These are phyloP conservation scores for Ceyx erithaca DNA, from an alignment of 2,797 vertebrate genomes.

Conservation along the genomic window DNA sequence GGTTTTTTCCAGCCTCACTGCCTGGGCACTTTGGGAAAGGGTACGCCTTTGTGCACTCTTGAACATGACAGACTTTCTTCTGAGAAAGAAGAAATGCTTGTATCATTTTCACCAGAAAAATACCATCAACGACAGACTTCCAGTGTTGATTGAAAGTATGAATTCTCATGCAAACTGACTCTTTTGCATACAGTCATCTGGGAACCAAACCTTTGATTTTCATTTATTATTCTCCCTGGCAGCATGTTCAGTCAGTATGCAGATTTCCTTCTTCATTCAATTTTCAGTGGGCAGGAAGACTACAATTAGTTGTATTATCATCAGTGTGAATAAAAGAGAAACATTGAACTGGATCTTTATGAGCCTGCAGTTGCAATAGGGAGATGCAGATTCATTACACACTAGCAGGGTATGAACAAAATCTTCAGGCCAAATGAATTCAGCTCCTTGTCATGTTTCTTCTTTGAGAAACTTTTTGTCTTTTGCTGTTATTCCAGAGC, in stretches of 20 bases:
- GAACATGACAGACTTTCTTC: background rate
- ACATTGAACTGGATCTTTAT: slow-evolving; percentile 22
- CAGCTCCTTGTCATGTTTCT: background rate
- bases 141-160: slow-evolving; percentile 22
- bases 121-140: background rate
- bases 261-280: slow-evolving; percentile 59
- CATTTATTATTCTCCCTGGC: slow-evolving; percentile 60
- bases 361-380: background rate
- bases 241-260: slow-evolving; percentile 52
- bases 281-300: slow-evolving; percentile 59
- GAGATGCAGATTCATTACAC: background rate
- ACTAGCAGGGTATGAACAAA: background rate
- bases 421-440: background rate
- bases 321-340: slow-evolving; percentile 35
- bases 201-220: slow-evolving; percentile 49
- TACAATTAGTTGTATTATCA: slow-evolving; percentile 64
- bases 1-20: background rate
- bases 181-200: slow-evolving; percentile 47
- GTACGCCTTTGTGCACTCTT: background rate
- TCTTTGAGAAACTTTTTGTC: background rate
- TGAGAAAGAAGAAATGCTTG: slow-evolving; percentile 4
- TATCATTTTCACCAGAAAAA: slow-evolving; percentile 36
- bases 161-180: slow-evolving; percentile 47
- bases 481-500: background rate
- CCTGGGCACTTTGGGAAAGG: background rate